Percentiles rank a stretch among this genome's conserved stretches.
phyloP scores from a whole-genome alignment of 2,888 invertebrate genomes.

The Drosophila subsilvestris region DNA sequence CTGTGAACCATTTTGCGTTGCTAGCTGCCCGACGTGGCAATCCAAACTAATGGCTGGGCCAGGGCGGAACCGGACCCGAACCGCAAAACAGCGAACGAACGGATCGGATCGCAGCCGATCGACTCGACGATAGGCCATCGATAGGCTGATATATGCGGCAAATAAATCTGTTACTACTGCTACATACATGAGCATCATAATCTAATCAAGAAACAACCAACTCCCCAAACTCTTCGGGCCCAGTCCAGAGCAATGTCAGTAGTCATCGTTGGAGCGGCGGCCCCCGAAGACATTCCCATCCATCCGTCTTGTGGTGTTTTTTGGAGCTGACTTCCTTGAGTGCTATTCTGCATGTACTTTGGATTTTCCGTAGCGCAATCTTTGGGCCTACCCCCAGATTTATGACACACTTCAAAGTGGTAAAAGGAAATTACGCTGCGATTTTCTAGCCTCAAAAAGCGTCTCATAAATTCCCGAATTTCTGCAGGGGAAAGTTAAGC shows the following conservation, averaged over 20 bases:
- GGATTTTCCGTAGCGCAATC: conserved; percentile 27
- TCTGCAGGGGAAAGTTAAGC: too few species aligned
- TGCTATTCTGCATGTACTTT: not conserved
- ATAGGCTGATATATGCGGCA: conserved; percentile 25
- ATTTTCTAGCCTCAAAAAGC: not conserved
- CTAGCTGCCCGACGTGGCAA: conserved; percentile 43
- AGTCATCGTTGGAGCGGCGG: conserved; percentile 3
- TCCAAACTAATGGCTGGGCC: conserved; percentile 48
- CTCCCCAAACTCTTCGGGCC: not conserved
- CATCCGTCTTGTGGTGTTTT: too few species aligned
- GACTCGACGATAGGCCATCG: not conserved
- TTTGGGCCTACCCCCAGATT: conserved; percentile 33
- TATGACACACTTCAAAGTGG: conserved; percentile 9
- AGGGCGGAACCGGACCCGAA: conserved; percentile 1
- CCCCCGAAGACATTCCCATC: not conserved
- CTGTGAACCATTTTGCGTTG: not conserved
- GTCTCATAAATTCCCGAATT: too few species aligned
- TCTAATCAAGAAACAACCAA: conserved; percentile 69
- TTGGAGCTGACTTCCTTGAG: not conserved
- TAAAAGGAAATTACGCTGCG: not conserved
- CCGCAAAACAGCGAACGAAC: not conserved
- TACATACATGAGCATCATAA: conserved; percentile 52
- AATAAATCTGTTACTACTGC: conserved; percentile 62
- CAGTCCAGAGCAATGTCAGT: not conserved
- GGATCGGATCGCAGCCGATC: not conserved